A percentile compares a stretch with the other conserved stretches of the same genome.
Evolutionary conservation across 2,113 vertebrate genomes (phyloP).

Genomic region (Takifugu bimaculatus): DNA sequence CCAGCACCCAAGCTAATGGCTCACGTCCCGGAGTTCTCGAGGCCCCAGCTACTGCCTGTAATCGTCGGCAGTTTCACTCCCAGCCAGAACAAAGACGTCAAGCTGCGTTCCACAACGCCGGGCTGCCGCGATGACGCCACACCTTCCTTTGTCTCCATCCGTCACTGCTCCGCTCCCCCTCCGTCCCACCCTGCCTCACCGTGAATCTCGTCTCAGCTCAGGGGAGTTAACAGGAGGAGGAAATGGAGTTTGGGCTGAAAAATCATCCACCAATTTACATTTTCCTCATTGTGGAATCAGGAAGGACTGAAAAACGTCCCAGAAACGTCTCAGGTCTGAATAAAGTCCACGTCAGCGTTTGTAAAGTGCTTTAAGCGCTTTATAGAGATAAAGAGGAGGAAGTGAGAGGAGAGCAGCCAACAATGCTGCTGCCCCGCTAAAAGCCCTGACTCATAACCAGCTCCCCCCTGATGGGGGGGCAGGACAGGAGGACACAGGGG

Average conservation of each 20-base stretch:
- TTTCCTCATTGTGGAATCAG: conserved; percentile 24
- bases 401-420: conserved; percentile 64
- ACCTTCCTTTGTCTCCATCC: conserved; percentile 46
- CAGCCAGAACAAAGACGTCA: conserved; percentile 33
- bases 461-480: conserved; percentile 47
- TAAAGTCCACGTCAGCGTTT: background rate
- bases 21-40: background rate
- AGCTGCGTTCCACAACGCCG: conserved; percentile 2
- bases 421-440: conserved; percentile 45
- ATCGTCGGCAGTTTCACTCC: conserved; percentile 13
- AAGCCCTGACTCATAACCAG: conserved; percentile 39
- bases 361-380: background rate
- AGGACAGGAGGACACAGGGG: conserved; percentile 52
- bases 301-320: background rate
- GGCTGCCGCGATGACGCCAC: background rate
- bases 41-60: conserved; percentile 4
- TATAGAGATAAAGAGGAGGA: conserved; percentile 36
- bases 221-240: conserved; percentile 62
- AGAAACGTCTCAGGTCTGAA: background rate
- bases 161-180: conserved; percentile 23
- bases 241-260: conserved; percentile 43
- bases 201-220: conserved; percentile 59
- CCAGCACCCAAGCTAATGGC: too few species aligned
- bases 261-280: conserved; percentile 46
- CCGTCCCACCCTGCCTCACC: conserved; percentile 33